Base-by-base conservation (phyloP, 1,140 invertebrate species). In the Orius laevigatus region DNA sequence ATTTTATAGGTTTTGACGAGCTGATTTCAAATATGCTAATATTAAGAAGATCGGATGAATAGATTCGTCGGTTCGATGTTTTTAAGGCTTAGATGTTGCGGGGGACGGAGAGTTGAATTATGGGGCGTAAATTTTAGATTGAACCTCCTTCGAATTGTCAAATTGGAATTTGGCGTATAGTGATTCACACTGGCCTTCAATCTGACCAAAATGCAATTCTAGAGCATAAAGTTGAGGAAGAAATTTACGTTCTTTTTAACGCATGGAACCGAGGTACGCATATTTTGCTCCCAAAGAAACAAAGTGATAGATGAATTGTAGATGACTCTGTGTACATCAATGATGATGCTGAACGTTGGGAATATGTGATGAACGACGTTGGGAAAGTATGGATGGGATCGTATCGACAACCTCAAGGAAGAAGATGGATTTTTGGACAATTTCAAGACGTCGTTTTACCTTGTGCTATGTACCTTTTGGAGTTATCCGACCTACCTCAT, bases 171-270 rank as follows among this genome's bases (percentile, higher is more conserved):
- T 83, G 80, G 79, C 61, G 63, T 5, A 63, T 79, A 15, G 66
- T 66, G 12, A 63, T 82, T 2, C 66, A 74, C 36, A 76, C 76
- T 66, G 25, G 49, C 19, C 3, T 9, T 11, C 14, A 56, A 53
- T 40, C 50, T 25, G 33, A 38, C 1, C 18, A 51, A 3, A 43
- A 46, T 8, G 16, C 39, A 1, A 38, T 51, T 1, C 54, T 34
- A 10, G 32, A 63, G 12, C 70, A 65, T 50, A 64, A 70, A 51
- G 70, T 68, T 41, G 66, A 73, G 20, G 70, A 75, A 51, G 73
- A 71, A 14, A 60, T 87, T 36, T 88, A 82, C 61, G 64, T 88
- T n/a, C 65, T 87, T 3, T 87, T 86, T 62, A 88, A 88, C 64
- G 81, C 84, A 2, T 87, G 83, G 83, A 69, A 74, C 53, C 71